Evolutionary conservation across 2,888 invertebrate species (phyloP).

Genomic region (Andrena trimmerana): DNA sequence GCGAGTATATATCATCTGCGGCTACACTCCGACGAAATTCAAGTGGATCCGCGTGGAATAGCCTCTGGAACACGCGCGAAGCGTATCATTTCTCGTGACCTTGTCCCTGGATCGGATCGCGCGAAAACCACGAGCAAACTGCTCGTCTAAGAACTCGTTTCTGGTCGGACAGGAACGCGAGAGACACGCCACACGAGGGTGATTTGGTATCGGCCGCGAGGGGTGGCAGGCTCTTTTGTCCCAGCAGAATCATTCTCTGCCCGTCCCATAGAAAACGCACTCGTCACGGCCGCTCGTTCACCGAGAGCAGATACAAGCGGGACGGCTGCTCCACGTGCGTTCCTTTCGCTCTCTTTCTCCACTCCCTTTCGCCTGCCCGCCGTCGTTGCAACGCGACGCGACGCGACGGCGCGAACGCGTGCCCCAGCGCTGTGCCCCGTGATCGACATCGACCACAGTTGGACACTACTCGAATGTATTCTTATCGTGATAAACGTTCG

Average conservation of each 20-base stretch:
- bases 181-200: conserved; percentile 84
- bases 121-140: conserved; percentile 19
- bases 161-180: conserved; percentile 82
- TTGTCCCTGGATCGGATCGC: conserved; percentile 70
- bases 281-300: conserved; percentile 25
- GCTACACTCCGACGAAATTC: too few relatives aligned
- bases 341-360: conserved; percentile 58
- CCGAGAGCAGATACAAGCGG: conserved; percentile 19
- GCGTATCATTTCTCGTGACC: conserved; percentile 54
- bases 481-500: too few relatives aligned
- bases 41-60: too few relatives aligned
- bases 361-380: conserved; percentile 43
- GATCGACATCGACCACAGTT: too few relatives aligned
- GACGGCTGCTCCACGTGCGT: conserved; percentile 39
- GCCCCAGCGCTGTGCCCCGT: too few relatives aligned
- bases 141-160: conserved; percentile 54
- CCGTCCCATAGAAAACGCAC: conserved; percentile 26
- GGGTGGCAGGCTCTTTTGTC: conserved; percentile 84
- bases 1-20: too few relatives aligned
- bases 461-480: too few relatives aligned
- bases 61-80: too few relatives aligned
- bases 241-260: conserved; percentile 75
- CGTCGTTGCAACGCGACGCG: conserved; percentile 51
- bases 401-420: conserved; percentile 30
- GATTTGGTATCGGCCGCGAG: conserved; percentile 85